phyloP scores from a whole-genome alignment of 2,113 vertebrate species.

The Larimichthys polyactis region DNA sequence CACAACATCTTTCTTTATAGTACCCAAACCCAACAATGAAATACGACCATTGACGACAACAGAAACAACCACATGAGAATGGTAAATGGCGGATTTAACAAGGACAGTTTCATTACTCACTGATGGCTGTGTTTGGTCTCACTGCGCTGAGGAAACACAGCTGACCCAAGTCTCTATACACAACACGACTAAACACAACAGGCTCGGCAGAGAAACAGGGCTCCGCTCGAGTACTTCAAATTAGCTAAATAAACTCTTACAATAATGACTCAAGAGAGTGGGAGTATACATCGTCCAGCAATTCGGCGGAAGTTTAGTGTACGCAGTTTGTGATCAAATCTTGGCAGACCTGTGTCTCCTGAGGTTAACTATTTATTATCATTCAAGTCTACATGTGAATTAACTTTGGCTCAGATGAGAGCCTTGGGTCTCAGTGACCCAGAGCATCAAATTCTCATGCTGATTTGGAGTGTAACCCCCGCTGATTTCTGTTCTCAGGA shows the following conservation, averaged over 20 bases:
- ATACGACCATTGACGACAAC: slow-evolving; percentile 23
- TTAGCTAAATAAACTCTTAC: slow-evolving; percentile 39
- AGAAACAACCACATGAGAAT: slow-evolving; percentile 22
- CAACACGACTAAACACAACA: slow-evolving; percentile 56
- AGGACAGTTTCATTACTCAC: slow-evolving; percentile 69
- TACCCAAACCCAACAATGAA: slow-evolving; percentile 17
- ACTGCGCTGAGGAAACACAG: slow-evolving; percentile 61
- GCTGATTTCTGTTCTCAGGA: slow-evolving; percentile 17
- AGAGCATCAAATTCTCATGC: slow-evolving; percentile 1
- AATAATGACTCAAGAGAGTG: slow-evolving; percentile 4
- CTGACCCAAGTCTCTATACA: slow-evolving; percentile 60
- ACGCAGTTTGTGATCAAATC: slow-evolving; percentile 8
- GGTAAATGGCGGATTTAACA: slow-evolving; percentile 63
- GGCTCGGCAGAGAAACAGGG: slow-evolving; percentile 10
- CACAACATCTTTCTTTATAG: slow-evolving; percentile 31
- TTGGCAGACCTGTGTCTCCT: slow-evolving; percentile 18
- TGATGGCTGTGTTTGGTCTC: slow-evolving; percentile 69
- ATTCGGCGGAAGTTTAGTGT: slow-evolving; percentile 6
- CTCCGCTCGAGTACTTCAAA: slow-evolving; percentile 22
- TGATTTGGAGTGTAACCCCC: background rate
- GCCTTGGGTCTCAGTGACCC: background rate
- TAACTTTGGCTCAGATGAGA: background rate
- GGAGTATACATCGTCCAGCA: slow-evolving; percentile 6
- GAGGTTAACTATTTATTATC: slow-evolving; percentile 24
- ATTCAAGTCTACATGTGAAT: slow-evolving; percentile 10